A percentile compares a stretch with the other conserved stretches of the same genome.
phyloP scores from a whole-genome alignment of 2,113 vertebrate species.

The Pandion haliaetus region DNA sequence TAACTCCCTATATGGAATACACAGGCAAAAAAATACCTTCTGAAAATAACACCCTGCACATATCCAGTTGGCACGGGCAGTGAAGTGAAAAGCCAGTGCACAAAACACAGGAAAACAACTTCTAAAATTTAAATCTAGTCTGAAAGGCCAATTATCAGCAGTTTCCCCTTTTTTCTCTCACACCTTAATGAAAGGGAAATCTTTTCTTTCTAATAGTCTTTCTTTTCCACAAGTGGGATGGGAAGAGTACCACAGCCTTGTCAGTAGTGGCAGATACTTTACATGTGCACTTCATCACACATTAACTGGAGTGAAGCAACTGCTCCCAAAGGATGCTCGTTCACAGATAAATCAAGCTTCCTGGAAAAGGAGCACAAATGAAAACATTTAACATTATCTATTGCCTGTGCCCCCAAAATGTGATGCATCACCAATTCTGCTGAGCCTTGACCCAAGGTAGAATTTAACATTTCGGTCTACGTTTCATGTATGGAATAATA shows the following conservation, averaged over 20 bases:
- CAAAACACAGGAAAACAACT: background rate
- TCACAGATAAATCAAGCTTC: conserved; percentile 18
- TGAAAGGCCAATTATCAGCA: background rate
- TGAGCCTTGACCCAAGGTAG: background rate
- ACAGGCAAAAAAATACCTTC: background rate
- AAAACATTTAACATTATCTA: background rate
- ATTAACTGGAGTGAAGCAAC: background rate
- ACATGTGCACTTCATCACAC: background rate
- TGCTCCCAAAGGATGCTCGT: background rate
- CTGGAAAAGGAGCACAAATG: background rate
- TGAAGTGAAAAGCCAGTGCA: conserved; percentile 8
- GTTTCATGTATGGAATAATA: background rate
- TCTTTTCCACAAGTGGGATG: background rate
- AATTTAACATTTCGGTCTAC: background rate
- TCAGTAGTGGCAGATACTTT: background rate
- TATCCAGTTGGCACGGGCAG: background rate
- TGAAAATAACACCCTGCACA: conserved; percentile 24
- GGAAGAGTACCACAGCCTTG: background rate
- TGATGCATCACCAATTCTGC: background rate
- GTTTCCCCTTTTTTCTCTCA: background rate
- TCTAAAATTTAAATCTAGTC: background rate
- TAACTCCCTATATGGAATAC: conserved; percentile 1
- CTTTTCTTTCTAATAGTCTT: background rate
- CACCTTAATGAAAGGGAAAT: background rate
- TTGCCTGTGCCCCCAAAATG: background rate